Conservation (phyloP, 30 jellyfish, hydroid and myxozoan species). For the Hydractinia echinata region DNA sequence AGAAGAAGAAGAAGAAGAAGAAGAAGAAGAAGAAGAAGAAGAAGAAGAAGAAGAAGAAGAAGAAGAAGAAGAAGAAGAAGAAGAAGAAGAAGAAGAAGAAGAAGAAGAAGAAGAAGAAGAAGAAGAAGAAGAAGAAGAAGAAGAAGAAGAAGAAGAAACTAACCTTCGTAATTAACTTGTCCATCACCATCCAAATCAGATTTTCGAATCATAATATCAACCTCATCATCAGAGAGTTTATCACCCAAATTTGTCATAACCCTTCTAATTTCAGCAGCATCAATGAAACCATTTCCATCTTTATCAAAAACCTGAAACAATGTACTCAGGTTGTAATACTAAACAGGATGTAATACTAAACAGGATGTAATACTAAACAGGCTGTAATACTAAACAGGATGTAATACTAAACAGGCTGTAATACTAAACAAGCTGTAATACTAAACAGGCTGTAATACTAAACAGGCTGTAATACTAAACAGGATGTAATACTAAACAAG, state of each 20-base stretch:
- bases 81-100: neutral
- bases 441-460: too few species aligned
- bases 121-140: neutral
- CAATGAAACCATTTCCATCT: slow-evolving; percentile 86
- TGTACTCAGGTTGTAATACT: too few species aligned
- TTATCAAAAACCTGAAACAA: slow-evolving; percentile 46
- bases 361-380: too few species aligned
- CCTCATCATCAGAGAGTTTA: slow-evolving; percentile 77
- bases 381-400: too few species aligned
- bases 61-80: too few species aligned
- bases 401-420: too few species aligned
- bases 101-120: neutral
- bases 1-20: neutral
- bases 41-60: too few species aligned
- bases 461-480: too few species aligned
- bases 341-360: too few species aligned
- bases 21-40: neutral
- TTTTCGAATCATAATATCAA: slow-evolving; percentile 79
- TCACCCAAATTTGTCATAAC: slow-evolving; percentile 94
- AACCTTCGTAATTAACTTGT: slow-evolving; percentile 86
- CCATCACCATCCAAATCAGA: slow-evolving; percentile 97
- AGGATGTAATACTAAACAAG: too few species aligned
- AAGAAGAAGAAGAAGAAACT: neutral
- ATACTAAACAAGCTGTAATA: too few species aligned
- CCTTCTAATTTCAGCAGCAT: slow-evolving; percentile 75